Evolutionary conservation across 2,113 vertebrate genomes (phyloP).

Genomic region (Oenanthe oenanthe): DNA sequence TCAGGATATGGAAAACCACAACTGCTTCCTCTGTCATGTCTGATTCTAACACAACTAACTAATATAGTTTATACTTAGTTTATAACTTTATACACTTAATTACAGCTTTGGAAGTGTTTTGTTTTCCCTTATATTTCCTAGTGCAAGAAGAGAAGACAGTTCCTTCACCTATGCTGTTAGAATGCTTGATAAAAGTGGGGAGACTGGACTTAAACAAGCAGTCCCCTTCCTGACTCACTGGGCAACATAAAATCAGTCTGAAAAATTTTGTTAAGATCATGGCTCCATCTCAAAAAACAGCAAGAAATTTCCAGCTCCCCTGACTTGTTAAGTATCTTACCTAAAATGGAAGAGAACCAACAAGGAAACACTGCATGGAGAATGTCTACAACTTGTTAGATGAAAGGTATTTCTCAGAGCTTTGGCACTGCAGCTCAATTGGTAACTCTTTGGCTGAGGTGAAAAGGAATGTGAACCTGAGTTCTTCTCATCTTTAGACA

Average conservation of each 20-base stretch:
- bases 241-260: not conserved
- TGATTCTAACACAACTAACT: not conserved
- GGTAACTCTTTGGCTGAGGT: not conserved
- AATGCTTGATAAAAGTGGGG: not conserved
- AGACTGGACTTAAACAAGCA: not conserved
- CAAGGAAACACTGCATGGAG: not conserved
- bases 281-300: not conserved
- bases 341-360: not conserved
- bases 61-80: not conserved
- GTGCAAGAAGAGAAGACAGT: not conserved
- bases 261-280: not conserved
- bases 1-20: not conserved
- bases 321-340: not conserved
- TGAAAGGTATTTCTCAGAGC: not conserved
- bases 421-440: not conserved
- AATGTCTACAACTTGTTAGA: not conserved
- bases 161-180: not conserved
- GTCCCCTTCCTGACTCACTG: not conserved
- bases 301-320: not conserved
- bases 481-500: not conserved
- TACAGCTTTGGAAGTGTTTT: not conserved
- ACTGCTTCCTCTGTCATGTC: not conserved
- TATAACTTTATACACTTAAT: not conserved
- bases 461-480: not conserved
- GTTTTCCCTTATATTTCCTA: not conserved